A percentile compares a stretch with the other conserved stretches of the same genome.
phyloP scores from a whole-genome alignment of 1,140 invertebrate species.

The Centruroides sculpturatus region DNA sequence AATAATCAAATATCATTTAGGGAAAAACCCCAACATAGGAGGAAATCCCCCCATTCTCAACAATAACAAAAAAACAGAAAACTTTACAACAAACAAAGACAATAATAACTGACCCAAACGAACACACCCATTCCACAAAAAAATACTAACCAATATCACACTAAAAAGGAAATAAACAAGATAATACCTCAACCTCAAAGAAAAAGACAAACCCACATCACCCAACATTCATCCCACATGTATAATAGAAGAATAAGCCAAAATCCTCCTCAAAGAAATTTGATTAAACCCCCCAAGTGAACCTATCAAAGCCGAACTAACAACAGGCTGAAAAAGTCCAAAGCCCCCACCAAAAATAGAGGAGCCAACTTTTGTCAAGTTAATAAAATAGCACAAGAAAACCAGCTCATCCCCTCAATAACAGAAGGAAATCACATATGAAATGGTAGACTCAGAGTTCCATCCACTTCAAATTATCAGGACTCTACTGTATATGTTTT shows the following conservation, averaged over 20 bases:
- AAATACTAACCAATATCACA: background rate
- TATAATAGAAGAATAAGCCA: background rate
- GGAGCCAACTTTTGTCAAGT: too few relatives aligned
- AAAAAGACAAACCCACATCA: background rate
- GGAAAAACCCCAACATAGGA: background rate
- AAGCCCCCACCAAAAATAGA: too few relatives aligned
- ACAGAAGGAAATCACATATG: too few relatives aligned
- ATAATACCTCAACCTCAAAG: background rate
- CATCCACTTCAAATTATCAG: too few relatives aligned
- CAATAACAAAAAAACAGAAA: background rate
- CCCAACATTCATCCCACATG: background rate
- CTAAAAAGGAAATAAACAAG: background rate
- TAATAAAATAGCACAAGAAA: too few relatives aligned
- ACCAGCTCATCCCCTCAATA: too few relatives aligned
- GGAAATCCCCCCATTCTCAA: background rate
- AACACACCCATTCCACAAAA: background rate
- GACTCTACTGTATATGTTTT: too few relatives aligned
- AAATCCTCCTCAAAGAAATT: background rate
- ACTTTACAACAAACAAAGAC: too few relatives aligned
- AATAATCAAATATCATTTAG: too few relatives aligned
- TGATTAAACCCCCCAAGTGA: background rate
- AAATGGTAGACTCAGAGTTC: too few relatives aligned
- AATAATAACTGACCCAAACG: too few relatives aligned
- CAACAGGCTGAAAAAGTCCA: too few relatives aligned
- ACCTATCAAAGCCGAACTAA: background rate